Evolutionary conservation across 2,797 vertebrate species (phyloP), one percentile per base, ranked within the genome.

Genomic region (Artibeus jamaicensis): DNA sequence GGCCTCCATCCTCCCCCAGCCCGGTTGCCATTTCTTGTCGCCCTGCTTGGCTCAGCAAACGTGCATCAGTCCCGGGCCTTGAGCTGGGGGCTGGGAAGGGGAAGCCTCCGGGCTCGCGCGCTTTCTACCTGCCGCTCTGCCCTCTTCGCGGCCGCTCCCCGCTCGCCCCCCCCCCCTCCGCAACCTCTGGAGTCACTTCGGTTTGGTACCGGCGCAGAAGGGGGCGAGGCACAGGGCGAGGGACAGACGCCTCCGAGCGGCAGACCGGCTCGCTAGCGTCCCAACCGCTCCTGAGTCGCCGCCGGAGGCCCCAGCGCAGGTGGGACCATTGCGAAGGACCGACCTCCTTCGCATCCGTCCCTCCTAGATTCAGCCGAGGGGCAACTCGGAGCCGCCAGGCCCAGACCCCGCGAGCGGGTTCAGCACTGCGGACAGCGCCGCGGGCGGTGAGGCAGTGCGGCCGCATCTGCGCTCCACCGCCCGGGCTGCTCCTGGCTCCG

Each of bases 341-440:
- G 24, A 91, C 92, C 96, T 18, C 26, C 24, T 42, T 32, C 42
- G 24, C 44, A 34, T 73, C 34, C 46, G 48, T 71, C 8, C 32
- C 1, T 1, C 34, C n/a, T 32, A 0, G 0, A 2, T 24, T 42
- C 26, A 5, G 11, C 7, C 0, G 1, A 2, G 0, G 29, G 78
- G 22, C 37, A 5, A 22, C 5, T 14, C 9, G 4, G 26, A 11
- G 4, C 77, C 0, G 0, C 77, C 0, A 0, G 24, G 21, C 26
- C 10, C n/a, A 2, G 32, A 21, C 22, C 0, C 26, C 1, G 57
- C 2, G 15, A 39, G 59, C 0, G 26, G 79, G 22, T 95, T 96
- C 98, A 98, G 98, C 97, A 98, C 97, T 97, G 74, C 67, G 98
- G 98, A 98, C 98, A 98, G 98, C 96, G 86, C 95, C 0, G 0